These are phyloP conservation scores for Phylloscopus whistleri DNA, from an alignment of 2,113 vertebrate genomes.

Conservation along the genomic window DNA sequence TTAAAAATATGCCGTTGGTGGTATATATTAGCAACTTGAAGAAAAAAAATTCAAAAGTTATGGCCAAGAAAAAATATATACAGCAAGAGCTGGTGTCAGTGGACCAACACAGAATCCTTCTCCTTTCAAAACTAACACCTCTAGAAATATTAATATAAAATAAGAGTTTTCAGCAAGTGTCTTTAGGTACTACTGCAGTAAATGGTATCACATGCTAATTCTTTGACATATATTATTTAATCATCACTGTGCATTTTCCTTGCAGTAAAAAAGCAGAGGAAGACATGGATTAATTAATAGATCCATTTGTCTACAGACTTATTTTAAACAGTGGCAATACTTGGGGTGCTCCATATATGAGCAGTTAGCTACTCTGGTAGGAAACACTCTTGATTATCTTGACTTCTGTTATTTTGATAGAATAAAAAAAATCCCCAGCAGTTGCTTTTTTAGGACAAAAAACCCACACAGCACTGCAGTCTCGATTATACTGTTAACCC, in stretches of 20 bases:
- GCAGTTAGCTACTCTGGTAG: conserved; percentile 39
- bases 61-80: background rate
- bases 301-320: background rate
- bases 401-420: conserved; percentile 40
- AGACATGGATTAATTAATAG: background rate
- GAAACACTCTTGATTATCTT: conserved; percentile 21
- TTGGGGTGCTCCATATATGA: background rate
- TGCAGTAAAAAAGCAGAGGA: background rate
- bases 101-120: background rate
- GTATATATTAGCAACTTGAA: background rate
- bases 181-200: background rate
- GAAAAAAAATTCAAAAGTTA: conserved; percentile 3
- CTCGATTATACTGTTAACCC: conserved; percentile 60
- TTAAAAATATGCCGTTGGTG: background rate
- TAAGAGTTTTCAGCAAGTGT: background rate
- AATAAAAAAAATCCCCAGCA: conserved; percentile 46
- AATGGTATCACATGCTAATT: background rate
- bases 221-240: background rate
- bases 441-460: conserved; percentile 60
- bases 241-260: background rate
- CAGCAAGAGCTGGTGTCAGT: background rate
- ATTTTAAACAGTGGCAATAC: conserved; percentile 48
- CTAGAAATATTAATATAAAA: background rate
- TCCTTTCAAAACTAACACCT: conserved; percentile 1
- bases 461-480: background rate